Evolutionary conservation across 2,888 invertebrate species (phyloP), one percentile per base, ranked within the genome.

Genomic region (Zaprionus bogoriensis): DNA sequence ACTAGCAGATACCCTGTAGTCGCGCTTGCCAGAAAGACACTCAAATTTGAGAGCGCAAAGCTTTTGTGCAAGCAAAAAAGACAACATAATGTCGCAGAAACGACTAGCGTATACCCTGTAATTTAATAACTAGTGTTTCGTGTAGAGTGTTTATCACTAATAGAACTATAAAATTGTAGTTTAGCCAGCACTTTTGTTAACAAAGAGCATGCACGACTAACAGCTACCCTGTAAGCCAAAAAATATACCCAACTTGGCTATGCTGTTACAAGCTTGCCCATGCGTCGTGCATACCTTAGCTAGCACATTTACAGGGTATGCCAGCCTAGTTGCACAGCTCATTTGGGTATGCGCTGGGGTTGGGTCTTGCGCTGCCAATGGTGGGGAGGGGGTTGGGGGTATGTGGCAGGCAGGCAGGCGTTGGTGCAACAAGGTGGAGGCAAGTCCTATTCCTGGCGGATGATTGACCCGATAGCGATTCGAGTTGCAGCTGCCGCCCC

Each of bases 381-480:
- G 6, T 7, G 38, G 38, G 38, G 23, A 23, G 23, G 23, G 23
- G 23, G 23, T 4, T 23, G 6, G 23, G 6, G 23, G 23, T 23
- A 6, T 6, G 23, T 27, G 27, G 27, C 10, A 10, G 27, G 10
- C 2, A 32, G 32, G 3, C n/a, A n/a, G 14, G 32, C 4, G n/a
- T 3, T 3, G 5, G n/a, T 3, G 12, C 4, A 12, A 4, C 4
- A 10, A 10, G 10, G 9, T 30, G 10, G 7, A 10, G 45, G 42
- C 39, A 51, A 46, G 50, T 52, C 52, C 51, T 41, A 50, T 62
- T 41, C 46, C 55, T 41, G 32, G 32, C 32, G 32, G 32, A 36
- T 67, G 61, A 58, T 62, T 54, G 57, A 57, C 48, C 61, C 32
- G 67, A 61, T 62, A 58, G 53, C 67, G 17, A 45, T 50, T 48